Evolutionary conservation across 23 tunicate species (phyloP).

Genomic region (Botrylloides violaceus): DNA sequence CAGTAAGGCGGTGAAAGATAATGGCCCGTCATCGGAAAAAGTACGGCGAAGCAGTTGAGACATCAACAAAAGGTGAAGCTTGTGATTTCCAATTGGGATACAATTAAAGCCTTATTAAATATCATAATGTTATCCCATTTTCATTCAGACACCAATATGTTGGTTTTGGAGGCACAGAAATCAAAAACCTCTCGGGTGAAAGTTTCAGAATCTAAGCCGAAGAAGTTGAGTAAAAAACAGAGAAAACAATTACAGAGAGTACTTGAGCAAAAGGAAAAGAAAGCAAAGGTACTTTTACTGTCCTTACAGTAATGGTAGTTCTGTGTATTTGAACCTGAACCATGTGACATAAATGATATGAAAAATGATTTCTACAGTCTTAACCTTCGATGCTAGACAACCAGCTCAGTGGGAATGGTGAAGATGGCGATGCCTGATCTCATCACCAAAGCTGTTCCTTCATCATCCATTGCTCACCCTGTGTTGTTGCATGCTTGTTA

Average conservation of each 20-base stretch:
- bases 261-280: conserved; percentile 60
- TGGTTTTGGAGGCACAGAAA: not conserved
- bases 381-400: no score
- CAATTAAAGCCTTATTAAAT: not conserved
- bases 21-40: conserved; percentile 26
- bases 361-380: no score
- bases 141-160: conserved; percentile 19
- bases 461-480: no score
- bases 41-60: conserved; percentile 6
- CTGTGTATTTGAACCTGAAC: no score
- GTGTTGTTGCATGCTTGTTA: no score
- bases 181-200: not conserved
- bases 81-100: no score
- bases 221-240: conserved; percentile 72
- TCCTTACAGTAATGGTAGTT: no score
- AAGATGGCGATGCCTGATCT: no score
- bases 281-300: conserved; percentile 74
- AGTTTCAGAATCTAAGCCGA: conserved; percentile 8
- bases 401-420: no score
- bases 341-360: no score
- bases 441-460: no score
- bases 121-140: not conserved
- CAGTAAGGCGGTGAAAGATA: not conserved
- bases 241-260: conserved; percentile 55
- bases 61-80: no score